phyloP scores from a whole-genome alignment of 2,113 vertebrate genomes.

The Perognathus longimembris region DNA sequence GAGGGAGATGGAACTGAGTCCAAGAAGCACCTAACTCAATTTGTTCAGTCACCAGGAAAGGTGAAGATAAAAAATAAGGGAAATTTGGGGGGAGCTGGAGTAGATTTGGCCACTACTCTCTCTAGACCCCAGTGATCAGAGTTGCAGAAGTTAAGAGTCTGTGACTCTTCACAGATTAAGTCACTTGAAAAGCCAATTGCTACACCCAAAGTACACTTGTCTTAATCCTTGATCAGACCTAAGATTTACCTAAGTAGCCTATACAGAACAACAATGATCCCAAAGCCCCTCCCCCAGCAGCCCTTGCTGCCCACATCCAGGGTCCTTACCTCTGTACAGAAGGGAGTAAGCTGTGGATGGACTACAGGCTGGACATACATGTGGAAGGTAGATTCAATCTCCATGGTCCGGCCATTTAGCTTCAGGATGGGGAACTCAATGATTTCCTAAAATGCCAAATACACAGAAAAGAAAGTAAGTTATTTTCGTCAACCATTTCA shows the following conservation, averaged over 20 bases:
- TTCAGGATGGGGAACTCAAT: slow-evolving; percentile 93
- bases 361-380: slow-evolving; percentile 92
- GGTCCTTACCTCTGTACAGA: slow-evolving; percentile 92
- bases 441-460: slow-evolving; percentile 88
- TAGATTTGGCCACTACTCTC: background rate
- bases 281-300: slow-evolving; percentile 40
- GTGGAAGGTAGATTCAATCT: slow-evolving; percentile 92
- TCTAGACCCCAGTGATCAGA: background rate
- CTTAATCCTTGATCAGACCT: background rate
- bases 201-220: background rate
- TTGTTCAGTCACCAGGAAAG: background rate
- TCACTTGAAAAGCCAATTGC: slow-evolving; percentile 26
- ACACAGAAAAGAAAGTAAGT: slow-evolving; percentile 51
- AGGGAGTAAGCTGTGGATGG: slow-evolving; percentile 91
- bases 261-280: background rate
- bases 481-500: slow-evolving; percentile 50
- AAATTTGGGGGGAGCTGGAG: background rate
- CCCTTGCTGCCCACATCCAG: slow-evolving; percentile 61
- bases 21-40: slow-evolving; percentile 8
- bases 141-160: background rate
- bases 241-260: slow-evolving; percentile 46
- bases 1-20: slow-evolving; percentile 29
- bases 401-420: slow-evolving; percentile 92
- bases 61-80: background rate
- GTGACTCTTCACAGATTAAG: background rate